These are phyloP conservation scores for Grapholita molesta DNA, from an alignment of 1,140 invertebrate genomes.

Conservation along the genomic window DNA sequence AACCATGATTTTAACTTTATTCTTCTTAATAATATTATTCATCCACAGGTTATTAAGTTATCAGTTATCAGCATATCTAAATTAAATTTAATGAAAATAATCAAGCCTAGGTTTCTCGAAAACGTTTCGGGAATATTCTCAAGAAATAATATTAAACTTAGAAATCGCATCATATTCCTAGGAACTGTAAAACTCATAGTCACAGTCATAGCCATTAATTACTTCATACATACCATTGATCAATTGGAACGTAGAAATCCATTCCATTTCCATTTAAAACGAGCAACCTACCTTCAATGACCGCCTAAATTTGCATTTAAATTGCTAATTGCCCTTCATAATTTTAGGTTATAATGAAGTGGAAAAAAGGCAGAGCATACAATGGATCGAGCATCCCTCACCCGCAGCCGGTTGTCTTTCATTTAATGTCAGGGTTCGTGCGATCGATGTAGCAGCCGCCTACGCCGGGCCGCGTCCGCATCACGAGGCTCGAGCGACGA, in stretches of 20 bases:
- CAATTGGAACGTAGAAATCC: neutral
- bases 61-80: too few species aligned
- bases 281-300: neutral
- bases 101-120: too few species aligned
- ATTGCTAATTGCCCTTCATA: neutral
- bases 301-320: neutral
- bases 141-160: too few species aligned
- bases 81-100: too few species aligned
- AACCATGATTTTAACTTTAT: too few species aligned
- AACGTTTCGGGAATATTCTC: too few species aligned
- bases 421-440: slow-evolving; percentile 56
- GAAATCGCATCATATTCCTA: too few species aligned
- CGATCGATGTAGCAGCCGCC: slow-evolving; percentile 56
- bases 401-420: slow-evolving; percentile 39
- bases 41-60: too few species aligned
- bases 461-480: slow-evolving; percentile 35
- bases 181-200: too few species aligned
- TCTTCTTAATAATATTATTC: too few species aligned
- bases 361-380: slow-evolving; percentile 1
- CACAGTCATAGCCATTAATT: too few species aligned
- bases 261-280: neutral
- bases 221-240: too few species aligned
- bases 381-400: slow-evolving; percentile 31
- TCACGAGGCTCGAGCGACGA: slow-evolving; percentile 21
- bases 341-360: neutral